A percentile compares a stretch with the other conserved stretches of the same genome.
Conservation (phyloP, 2,113 vertebrate genomes). For the Acanthochromis polyacanthus region DNA sequence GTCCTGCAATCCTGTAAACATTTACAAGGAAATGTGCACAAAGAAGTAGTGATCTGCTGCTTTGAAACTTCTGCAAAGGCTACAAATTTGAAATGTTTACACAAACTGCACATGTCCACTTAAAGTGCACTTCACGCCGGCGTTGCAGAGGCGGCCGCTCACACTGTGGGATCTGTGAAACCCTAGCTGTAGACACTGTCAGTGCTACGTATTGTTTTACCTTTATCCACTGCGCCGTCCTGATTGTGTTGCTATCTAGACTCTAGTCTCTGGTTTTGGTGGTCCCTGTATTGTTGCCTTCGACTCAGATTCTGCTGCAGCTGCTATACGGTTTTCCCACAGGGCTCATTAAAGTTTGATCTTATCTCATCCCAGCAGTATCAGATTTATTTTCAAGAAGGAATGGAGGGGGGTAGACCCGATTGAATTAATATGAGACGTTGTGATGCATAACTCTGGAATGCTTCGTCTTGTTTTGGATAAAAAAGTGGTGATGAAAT, state of each 20-base stretch:
- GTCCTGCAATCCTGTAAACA: background rate
- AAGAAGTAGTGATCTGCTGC: background rate
- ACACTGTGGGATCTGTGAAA: background rate
- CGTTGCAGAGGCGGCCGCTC: background rate
- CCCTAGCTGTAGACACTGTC: constrained; percentile 6
- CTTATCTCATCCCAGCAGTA: constrained; percentile 47
- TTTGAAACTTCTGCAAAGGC: background rate
- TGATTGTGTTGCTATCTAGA: constrained; percentile 2
- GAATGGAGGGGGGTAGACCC: background rate
- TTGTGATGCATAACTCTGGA: constrained; percentile 27
- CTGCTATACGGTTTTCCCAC: constrained; percentile 36
- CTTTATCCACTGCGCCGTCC: constrained; percentile 9
- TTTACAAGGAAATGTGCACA: background rate
- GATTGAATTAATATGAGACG: constrained; percentile 27
- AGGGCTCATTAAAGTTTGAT: constrained; percentile 51
- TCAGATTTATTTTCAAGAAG: constrained; percentile 45
- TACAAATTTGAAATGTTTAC: background rate
- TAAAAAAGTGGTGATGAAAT: constrained; percentile 54
- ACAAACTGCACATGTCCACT: constrained; percentile 1
- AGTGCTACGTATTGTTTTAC: constrained; percentile 20
- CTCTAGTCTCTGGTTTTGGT: constrained; percentile 13
- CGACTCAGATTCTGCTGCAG: constrained; percentile 25
- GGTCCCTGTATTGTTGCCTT: constrained; percentile 33
- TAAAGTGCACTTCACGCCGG: background rate
- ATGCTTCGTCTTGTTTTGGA: constrained; percentile 43